Percentiles rank a stretch among this genome's conserved stretches.
These are phyloP conservation scores for Tragelaphus scriptus DNA, from an alignment of 2,113 vertebrate genomes.

Conservation along the genomic window DNA sequence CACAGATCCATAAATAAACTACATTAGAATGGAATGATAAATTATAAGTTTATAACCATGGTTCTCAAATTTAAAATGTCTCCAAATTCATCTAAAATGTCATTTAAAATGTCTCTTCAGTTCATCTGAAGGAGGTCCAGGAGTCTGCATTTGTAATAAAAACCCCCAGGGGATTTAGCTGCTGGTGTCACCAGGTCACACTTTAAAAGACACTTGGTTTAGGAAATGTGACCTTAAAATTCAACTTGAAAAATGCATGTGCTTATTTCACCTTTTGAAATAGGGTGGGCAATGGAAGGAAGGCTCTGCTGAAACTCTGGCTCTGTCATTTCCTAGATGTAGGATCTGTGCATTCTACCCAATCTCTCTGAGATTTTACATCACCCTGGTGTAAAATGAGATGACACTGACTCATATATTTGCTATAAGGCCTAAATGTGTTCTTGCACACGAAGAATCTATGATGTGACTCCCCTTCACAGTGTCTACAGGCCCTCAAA, in stretches of 20 bases:
- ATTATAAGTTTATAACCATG: not conserved
- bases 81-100: not conserved
- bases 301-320: not conserved
- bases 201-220: not conserved
- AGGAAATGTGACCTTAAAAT: constrained; percentile 13
- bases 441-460: not conserved
- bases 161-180: not conserved
- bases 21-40: not conserved
- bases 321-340: not conserved
- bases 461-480: not conserved
- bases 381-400: not conserved
- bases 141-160: not conserved
- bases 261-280: constrained; percentile 1
- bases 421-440: not conserved
- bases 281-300: not conserved
- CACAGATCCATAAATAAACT: constrained; percentile 37
- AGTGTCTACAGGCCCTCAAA: not conserved
- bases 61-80: not conserved
- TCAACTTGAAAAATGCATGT: not conserved
- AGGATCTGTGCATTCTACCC: not conserved
- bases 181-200: not conserved
- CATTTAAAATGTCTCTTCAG: not conserved
- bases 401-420: not conserved
- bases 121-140: not conserved
- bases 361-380: not conserved